Conservation (phyloP, 2,113 vertebrate species). For the Diadophis punctatus region DNA sequence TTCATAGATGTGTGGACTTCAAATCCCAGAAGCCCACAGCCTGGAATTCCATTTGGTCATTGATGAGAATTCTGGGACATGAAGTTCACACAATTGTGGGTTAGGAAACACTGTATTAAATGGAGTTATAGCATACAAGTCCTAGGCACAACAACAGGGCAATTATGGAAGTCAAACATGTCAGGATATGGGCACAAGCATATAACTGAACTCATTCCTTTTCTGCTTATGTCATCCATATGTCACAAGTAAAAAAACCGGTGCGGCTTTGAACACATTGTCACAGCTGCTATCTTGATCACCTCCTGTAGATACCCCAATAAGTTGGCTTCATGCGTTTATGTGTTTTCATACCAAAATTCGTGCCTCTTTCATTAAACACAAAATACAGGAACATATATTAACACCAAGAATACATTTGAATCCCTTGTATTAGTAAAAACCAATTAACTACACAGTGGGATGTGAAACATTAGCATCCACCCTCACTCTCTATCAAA, state of each 20-base stretch:
- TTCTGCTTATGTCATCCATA: background rate
- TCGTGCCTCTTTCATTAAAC: background rate
- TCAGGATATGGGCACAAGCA: background rate
- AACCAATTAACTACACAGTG: slow-evolving; percentile 47
- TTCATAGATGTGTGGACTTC: background rate
- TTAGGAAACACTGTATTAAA: background rate
- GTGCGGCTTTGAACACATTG: background rate
- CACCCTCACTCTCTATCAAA: slow-evolving; percentile 11
- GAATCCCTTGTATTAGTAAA: slow-evolving; percentile 39
- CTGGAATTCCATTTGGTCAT: background rate
- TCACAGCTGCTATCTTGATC: background rate
- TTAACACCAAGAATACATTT: slow-evolving; percentile 4
- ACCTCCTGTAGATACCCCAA: background rate
- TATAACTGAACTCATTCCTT: background rate
- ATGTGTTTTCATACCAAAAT: slow-evolving; percentile 11
- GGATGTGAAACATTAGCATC: slow-evolving; percentile 2
- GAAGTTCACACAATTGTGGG: background rate
- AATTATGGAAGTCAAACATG: background rate
- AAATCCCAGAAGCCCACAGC: background rate
- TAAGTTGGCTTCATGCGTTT: background rate
- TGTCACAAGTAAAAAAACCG: background rate
- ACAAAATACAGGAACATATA: background rate
- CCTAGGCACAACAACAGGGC: background rate
- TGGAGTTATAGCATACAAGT: background rate
- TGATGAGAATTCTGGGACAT: background rate